A percentile compares a stretch with the other conserved stretches of the same genome.
These are phyloP conservation scores for Trisateles emortualis DNA, from an alignment of 2,888 invertebrate genomes.

Conservation along the genomic window DNA sequence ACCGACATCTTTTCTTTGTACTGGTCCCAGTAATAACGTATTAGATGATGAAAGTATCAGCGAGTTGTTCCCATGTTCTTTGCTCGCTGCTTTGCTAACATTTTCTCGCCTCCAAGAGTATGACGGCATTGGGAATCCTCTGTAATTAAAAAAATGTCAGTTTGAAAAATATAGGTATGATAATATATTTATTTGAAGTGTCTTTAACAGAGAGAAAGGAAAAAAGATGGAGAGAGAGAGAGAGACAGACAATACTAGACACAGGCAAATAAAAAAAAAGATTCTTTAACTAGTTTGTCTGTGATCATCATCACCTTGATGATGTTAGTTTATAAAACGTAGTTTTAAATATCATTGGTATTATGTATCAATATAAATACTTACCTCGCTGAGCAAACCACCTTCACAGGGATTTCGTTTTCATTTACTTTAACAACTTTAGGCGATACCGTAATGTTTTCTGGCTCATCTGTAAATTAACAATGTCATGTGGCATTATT, in stretches of 20 bases:
- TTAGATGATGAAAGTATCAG: constrained; percentile 75
- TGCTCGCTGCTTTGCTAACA: constrained; percentile 55
- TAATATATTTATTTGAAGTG: no score
- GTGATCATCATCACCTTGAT: no score
- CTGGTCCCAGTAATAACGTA: constrained; percentile 86
- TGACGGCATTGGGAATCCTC: constrained; percentile 90
- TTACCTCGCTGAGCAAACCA: constrained; percentile 79
- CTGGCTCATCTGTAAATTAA: constrained; percentile 87
- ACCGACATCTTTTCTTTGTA: constrained; percentile 91
- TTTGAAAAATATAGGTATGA: background rate
- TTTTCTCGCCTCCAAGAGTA: constrained; percentile 91
- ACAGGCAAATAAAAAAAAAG: no score
- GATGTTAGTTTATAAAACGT: no score
- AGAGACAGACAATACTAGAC: no score
- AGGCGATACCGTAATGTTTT: constrained; percentile 91
- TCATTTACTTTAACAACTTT: constrained; percentile 76
- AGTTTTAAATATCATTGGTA: background rate
- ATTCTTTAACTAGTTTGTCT: no score
- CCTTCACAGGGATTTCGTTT: constrained; percentile 78
- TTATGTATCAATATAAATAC: constrained; percentile 7
- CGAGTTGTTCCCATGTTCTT: constrained; percentile 67
- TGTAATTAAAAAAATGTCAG: constrained; percentile 44
- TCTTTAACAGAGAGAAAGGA: no score
- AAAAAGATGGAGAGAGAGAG: no score
- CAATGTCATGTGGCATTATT: background rate